Conservation (phyloP, 2,888 invertebrate species). For the Orchesella flavescens region DNA sequence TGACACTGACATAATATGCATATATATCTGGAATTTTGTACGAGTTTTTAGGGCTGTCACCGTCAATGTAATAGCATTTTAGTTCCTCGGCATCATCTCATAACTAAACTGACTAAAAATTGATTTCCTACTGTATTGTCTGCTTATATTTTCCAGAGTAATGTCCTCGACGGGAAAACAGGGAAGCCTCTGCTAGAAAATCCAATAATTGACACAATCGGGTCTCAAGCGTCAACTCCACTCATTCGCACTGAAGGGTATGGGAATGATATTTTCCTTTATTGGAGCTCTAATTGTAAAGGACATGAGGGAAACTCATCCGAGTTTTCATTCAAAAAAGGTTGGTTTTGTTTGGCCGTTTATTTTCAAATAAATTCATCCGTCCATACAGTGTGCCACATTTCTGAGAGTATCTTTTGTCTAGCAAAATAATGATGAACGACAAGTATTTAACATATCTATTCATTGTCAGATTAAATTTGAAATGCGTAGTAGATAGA, state of each 20-base stretch:
- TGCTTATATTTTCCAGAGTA: slow-evolving; percentile 74
- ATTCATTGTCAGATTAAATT: no score
- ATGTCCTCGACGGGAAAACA: slow-evolving; percentile 79
- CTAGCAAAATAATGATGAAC: no score
- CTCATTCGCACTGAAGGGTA: slow-evolving; percentile 78
- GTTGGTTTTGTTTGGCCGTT: slow-evolving; percentile 68
- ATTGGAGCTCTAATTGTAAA: slow-evolving; percentile 84
- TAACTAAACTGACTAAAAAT: neutral
- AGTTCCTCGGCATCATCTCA: neutral
- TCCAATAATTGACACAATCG: slow-evolving; percentile 79
- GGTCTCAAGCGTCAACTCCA: slow-evolving; percentile 79
- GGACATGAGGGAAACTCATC: slow-evolving; percentile 74
- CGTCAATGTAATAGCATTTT: neutral
- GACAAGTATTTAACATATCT: no score
- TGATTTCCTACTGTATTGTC: no score
- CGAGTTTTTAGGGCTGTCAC: no score
- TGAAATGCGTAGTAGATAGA: no score
- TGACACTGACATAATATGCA: no score
- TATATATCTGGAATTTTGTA: no score
- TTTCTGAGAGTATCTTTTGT: no score
- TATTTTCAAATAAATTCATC: no score
- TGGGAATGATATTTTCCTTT: slow-evolving; percentile 85
- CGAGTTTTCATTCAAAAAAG: slow-evolving; percentile 74
- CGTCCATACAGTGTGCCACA: no score
- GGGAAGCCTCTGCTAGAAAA: slow-evolving; percentile 79